Evolutionary conservation across 2,888 invertebrate species (phyloP).

Genomic region (Pollenia griseotomentosa): DNA sequence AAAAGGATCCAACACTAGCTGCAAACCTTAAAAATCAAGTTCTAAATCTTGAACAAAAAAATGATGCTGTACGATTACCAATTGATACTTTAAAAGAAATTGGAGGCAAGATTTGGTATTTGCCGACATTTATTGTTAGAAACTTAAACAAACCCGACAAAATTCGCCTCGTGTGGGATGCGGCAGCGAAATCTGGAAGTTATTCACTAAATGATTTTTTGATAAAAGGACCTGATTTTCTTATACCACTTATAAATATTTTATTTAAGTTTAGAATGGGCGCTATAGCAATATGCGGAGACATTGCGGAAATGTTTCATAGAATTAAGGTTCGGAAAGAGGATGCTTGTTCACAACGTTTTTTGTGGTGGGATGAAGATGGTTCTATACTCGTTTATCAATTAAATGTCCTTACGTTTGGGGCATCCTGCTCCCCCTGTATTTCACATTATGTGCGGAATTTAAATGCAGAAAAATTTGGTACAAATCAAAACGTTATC

Average conservation of each 20-base stretch:
- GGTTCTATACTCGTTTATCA: slow-evolving; percentile 7
- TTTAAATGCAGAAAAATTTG: slow-evolving; percentile 27
- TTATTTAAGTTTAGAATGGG: slow-evolving; percentile 27
- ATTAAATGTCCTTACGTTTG: slow-evolving; percentile 46
- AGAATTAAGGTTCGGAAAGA: background rate
- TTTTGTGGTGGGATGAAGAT: slow-evolving; percentile 57
- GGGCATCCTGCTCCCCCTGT: background rate
- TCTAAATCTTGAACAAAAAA: slow-evolving; percentile 49
- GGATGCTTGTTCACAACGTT: slow-evolving; percentile 4
- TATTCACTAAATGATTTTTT: slow-evolving; percentile 44
- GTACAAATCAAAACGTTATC: background rate
- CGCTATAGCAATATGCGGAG: slow-evolving; percentile 25
- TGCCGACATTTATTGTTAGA: slow-evolving; percentile 60
- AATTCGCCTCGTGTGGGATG: slow-evolving; percentile 55
- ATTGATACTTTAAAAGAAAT: slow-evolving; percentile 5
- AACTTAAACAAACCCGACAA: slow-evolving; percentile 58
- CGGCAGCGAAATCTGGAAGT: slow-evolving; percentile 39
- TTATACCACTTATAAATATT: slow-evolving; percentile 16
- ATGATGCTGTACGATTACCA: slow-evolving; percentile 41
- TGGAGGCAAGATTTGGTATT: slow-evolving; percentile 48
- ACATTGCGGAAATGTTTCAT: slow-evolving; percentile 41
- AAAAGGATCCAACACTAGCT: background rate
- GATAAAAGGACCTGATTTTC: slow-evolving; percentile 43
- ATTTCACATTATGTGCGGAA: slow-evolving; percentile 37
- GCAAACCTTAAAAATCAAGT: slow-evolving; percentile 44